Evolutionary conservation across 2,797 vertebrate species (phyloP), one percentile per base, ranked within the genome.

Genomic region (Momotus momota): DNA sequence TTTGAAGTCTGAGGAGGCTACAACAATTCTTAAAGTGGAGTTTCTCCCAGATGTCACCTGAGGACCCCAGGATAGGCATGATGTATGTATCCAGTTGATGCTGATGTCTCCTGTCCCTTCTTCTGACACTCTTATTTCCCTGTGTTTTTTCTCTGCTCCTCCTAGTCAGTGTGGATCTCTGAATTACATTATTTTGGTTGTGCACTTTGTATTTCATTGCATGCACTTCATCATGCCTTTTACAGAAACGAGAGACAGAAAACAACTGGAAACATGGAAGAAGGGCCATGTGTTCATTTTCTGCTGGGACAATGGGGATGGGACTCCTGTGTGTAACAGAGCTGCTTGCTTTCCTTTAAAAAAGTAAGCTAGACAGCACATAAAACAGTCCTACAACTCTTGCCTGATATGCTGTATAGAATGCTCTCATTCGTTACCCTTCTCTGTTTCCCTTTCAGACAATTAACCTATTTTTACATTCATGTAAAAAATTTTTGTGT

Each of bases 91-190:
- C 31, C 58, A 35, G 46, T 1, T 31, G 33, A 5, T 49, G 48
- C 29, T 3, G 6, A 3, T 33, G 25, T 55, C 48, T 85, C 35
- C 48, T 3, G 0, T 49, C 35, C 43, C 2, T 0, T 1, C 0
- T 40, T 54, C 33, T 60, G 67, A 35, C 7, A 5, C 48, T 23
- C 16, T 23, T 20, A 45, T 9, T 81, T 58, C 43, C 16, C 27
- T 33, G 3, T 5, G 0, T 43, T 72, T 77, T 74, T 71, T 67
- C 67, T 74, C 35, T 40, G 2, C 9, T 71, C 27, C 64, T 81
- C 43, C 61, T 51, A 38, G 40, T 57, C 18, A 14, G 5, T 11
- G 8, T 22, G 38, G 51, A 49, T 65, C 54, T 83, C 41, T 69
- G 85, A 88, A 62, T 65, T 11, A 3, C 9, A 0, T 69, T 33